Evolutionary conservation across 2,797 vertebrate genomes (phyloP), one percentile per base, ranked within the genome.

Genomic region (Setipinna tenuifilis): DNA sequence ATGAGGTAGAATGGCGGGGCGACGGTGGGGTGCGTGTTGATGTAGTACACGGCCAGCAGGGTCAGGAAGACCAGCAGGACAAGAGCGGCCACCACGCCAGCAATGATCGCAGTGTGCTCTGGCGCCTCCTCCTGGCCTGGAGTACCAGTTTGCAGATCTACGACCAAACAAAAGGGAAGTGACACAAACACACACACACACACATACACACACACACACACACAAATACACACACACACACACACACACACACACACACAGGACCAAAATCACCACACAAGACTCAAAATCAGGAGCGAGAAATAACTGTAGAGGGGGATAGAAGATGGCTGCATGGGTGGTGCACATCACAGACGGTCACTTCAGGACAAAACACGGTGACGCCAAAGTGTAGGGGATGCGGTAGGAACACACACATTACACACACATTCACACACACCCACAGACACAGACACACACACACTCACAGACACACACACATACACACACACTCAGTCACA

Each of bases 1-100:
- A 96, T 96, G 94, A 96, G 94, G 95, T 96, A 97, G 88, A 98
- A 97, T 0, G 97, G 97, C 0, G 97, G 96, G 0, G 91, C 94
- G 31, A 97, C 97, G 3, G 96, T 97, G 35, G 98, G 97, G 90
- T 97, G 97, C 83, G 96, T 95, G 85, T 95, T 97, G 93, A 99
- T 95, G 93, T 98, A 99, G 85, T 99, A 99, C 58, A 99, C 95
- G 2, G 96, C 98, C 84, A 96, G 92, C 4, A 99, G 92, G 89
- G 97, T 94, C 82, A 98, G 87, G 12, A 91, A 93, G 0, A 98
- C 96, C 0, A 99, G 94, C 10, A 98, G 92, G 88, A 98, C 90
- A 3, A 96, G 92, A 0, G 97, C 97, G 71, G 97, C 95, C 16
- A 97, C 96, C 0, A 98, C 96, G 3, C 96, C 98, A 80, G 97